These are phyloP conservation scores for Muntiacus muntjak DNA, from an alignment of 2,113 vertebrate species.

Conservation along the genomic window DNA sequence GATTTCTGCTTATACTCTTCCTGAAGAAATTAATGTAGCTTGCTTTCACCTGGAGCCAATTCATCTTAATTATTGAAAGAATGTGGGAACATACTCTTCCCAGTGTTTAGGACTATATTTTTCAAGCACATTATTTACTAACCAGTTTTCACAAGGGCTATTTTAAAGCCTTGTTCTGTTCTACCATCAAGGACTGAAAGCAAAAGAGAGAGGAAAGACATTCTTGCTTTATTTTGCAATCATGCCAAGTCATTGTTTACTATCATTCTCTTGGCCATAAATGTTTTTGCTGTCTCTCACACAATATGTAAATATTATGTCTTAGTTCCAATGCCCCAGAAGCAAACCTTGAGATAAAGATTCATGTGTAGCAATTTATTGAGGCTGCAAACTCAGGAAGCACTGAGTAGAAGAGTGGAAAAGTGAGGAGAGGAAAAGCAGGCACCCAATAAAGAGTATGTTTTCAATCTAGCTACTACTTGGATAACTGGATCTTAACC, in stretches of 20 bases:
- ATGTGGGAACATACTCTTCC: neutral
- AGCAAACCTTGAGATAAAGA: neutral
- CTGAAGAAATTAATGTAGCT: neutral
- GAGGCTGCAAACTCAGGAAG: neutral
- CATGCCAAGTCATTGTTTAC: neutral
- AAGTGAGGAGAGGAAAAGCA: neutral
- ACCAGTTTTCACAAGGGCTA: neutral
- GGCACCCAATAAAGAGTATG: neutral
- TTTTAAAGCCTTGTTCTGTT: neutral
- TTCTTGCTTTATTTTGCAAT: neutral
- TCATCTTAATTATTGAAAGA: slow-evolving; percentile 22
- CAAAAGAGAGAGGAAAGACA: neutral
- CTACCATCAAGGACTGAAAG: neutral
- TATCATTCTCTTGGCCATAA: neutral
- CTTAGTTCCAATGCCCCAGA: neutral
- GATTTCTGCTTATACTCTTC: neutral
- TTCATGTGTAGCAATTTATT: neutral
- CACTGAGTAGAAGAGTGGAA: neutral
- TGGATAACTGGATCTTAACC: neutral
- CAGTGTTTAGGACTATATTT: neutral
- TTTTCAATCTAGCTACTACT: neutral
- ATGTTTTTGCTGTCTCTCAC: neutral
- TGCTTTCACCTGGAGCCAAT: neutral
- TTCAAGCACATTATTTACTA: neutral
- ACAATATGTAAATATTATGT: neutral